Evolutionary conservation across 2,113 vertebrate genomes (phyloP).

Genomic region (Pleuronectes platessa): DNA sequence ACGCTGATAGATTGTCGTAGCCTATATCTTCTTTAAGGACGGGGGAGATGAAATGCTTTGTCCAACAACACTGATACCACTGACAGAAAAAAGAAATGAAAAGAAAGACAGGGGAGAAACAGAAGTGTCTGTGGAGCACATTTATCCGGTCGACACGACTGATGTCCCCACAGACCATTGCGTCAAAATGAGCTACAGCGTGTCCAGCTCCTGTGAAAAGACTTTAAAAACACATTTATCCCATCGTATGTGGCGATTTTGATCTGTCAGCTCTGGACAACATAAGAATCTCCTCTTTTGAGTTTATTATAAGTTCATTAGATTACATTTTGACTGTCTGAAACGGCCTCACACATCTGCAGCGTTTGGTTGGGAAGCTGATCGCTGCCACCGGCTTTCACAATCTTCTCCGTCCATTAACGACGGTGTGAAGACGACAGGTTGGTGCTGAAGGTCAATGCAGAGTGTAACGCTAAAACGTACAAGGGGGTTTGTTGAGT

Average conservation of each 20-base stretch:
- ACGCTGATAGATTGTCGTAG: constrained; percentile 21
- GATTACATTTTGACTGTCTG: neutral
- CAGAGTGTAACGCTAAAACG: too few relatives aligned
- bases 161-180: constrained; percentile 30
- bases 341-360: neutral
- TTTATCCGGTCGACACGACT: constrained; percentile 52
- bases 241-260: constrained; percentile 8
- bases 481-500: too few relatives aligned
- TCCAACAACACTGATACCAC: constrained; percentile 38
- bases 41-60: constrained; percentile 55
- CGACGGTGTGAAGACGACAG: neutral
- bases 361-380: neutral
- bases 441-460: neutral
- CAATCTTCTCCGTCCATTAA: neutral
- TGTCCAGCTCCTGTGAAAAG: constrained; percentile 27
- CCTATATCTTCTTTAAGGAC: constrained; percentile 51
- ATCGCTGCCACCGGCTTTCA: constrained; percentile 1
- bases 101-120: constrained; percentile 11
- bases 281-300: neutral
- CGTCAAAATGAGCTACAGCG: constrained; percentile 60
- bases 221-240: constrained; percentile 54
- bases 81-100: constrained; percentile 23
- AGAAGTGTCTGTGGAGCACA: constrained; percentile 30
- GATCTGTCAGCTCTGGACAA: constrained; percentile 12
- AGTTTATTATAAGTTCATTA: constrained; percentile 25